phyloP scores from a whole-genome alignment of 2,113 vertebrate genomes.

The Uria lomvia region DNA sequence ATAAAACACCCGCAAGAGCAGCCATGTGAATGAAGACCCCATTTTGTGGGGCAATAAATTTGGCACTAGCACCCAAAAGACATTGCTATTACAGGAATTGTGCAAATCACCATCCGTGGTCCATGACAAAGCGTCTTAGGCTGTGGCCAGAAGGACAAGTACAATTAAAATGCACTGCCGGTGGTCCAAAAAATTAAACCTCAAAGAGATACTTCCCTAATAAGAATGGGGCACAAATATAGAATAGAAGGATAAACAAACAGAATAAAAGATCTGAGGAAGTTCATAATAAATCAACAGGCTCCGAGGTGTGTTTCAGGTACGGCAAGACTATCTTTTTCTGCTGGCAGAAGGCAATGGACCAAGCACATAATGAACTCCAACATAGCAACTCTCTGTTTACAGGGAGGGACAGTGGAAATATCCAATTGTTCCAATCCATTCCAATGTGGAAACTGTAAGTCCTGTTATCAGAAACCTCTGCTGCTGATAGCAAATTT shows the following conservation, averaged over 20 bases:
- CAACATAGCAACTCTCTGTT: background rate
- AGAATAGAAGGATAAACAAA: background rate
- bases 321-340: background rate
- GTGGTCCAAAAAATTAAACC: background rate
- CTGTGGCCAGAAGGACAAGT: background rate
- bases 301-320: background rate
- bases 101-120: background rate
- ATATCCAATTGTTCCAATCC: background rate
- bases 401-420: background rate
- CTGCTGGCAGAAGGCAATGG: background rate
- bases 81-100: background rate
- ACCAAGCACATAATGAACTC: background rate
- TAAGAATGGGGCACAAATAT: background rate
- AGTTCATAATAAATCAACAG: background rate
- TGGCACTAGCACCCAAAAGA: slow-evolving; percentile 12
- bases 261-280: background rate
- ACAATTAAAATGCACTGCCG: background rate
- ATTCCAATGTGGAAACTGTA: background rate
- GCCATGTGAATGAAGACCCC: slow-evolving; percentile 39
- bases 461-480: background rate
- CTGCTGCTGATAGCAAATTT: slow-evolving; percentile 12
- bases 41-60: slow-evolving; percentile 21
- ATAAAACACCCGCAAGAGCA: slow-evolving; percentile 6
- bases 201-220: background rate
- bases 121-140: background rate